These are phyloP conservation scores for Poecilia gillii DNA, from an alignment of 2,797 vertebrate genomes.

Conservation along the genomic window DNA sequence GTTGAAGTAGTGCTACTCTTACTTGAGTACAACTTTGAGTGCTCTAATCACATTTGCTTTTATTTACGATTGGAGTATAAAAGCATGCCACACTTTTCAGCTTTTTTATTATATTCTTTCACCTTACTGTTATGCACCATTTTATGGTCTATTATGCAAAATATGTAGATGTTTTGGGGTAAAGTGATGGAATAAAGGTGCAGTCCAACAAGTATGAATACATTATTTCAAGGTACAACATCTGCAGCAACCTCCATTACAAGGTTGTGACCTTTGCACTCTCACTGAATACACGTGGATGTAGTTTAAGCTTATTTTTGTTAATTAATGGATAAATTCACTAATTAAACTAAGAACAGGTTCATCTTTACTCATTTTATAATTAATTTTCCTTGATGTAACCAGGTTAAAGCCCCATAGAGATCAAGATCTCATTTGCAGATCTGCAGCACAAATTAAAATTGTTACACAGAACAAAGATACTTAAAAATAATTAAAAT, in stretches of 20 bases:
- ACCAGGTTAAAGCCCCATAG: too few species aligned
- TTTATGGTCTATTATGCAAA: background rate
- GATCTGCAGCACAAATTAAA: too few species aligned
- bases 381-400: too few species aligned
- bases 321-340: too few species aligned
- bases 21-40: too few species aligned
- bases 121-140: background rate
- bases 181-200: background rate
- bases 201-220: background rate
- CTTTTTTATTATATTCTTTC: background rate
- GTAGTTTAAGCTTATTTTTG: background rate
- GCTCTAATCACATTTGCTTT: background rate
- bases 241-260: background rate
- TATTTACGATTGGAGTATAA: background rate
- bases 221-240: background rate
- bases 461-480: too few species aligned
- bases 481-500: too few species aligned
- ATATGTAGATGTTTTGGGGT: background rate
- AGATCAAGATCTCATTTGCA: too few species aligned
- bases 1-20: too few species aligned
- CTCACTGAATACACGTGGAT: slow-evolving; percentile 41
- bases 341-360: background rate
- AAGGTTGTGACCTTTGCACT: slow-evolving; percentile 72
- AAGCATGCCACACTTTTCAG: background rate
- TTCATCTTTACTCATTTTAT: too few species aligned